A percentile compares a stretch with the other conserved stretches of the same genome.
These are phyloP conservation scores for Antechinus stuartii DNA, from an alignment of 2,113 vertebrate genomes.

Conservation along the genomic window DNA sequence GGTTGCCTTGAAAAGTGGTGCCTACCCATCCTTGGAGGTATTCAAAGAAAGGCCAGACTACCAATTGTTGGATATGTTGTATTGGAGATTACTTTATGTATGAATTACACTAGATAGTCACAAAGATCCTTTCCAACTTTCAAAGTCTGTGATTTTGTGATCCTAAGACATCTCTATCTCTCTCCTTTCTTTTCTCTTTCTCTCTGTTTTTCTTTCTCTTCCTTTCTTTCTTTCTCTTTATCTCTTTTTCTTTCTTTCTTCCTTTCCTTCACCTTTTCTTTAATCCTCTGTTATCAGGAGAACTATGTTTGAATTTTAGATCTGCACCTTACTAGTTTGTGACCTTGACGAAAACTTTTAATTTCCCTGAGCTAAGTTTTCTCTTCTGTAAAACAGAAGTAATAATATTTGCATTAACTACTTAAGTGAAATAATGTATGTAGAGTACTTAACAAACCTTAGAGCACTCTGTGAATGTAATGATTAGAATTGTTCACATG, in stretches of 20 bases:
- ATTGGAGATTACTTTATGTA: background rate
- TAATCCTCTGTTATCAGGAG: background rate
- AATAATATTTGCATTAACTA: background rate
- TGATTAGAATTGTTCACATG: background rate
- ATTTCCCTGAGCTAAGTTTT: too few species aligned
- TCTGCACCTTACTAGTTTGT: background rate
- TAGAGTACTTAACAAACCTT: background rate
- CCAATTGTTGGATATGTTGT: background rate
- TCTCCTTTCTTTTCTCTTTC: too few species aligned
- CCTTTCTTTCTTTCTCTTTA: too few species aligned
- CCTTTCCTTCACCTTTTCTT: background rate
- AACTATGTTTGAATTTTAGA: conserved; percentile 80
- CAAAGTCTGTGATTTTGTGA: background rate
- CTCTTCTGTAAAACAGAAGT: background rate
- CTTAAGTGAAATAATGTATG: background rate
- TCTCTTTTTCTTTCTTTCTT: too few species aligned
- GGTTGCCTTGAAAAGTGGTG: background rate
- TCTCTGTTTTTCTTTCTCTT: too few species aligned
- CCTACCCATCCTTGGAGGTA: background rate
- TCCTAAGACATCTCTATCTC: background rate
- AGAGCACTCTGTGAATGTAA: background rate
- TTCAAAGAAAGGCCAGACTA: background rate
- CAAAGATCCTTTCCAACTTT: background rate
- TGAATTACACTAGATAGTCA: too few species aligned
- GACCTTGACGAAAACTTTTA: background rate